phyloP scores from a whole-genome alignment of 2,888 invertebrate species.

The Nephrotoma flavescens region DNA sequence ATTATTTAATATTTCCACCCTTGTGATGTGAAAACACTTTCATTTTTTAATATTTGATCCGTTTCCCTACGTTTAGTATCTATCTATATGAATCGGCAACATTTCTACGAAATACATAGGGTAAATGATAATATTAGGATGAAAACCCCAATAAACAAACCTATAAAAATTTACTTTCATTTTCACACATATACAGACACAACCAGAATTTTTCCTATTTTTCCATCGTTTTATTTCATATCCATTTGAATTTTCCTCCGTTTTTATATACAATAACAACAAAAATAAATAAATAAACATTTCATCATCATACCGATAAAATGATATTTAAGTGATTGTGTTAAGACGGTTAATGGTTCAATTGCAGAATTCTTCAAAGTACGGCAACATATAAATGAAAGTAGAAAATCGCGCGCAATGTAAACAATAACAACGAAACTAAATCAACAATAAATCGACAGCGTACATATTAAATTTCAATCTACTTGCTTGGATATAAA shows the following conservation, averaged over 20 bases:
- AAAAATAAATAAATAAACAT: neutral
- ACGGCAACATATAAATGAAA: neutral
- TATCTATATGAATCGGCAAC: neutral
- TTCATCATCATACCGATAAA: neutral
- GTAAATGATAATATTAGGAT: neutral
- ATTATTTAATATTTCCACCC: neutral
- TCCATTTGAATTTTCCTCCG: neutral
- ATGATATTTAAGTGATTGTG: neutral
- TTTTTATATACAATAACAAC: neutral
- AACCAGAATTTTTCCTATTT: neutral
- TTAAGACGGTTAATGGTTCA: neutral
- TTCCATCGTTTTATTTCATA: neutral
- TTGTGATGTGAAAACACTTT: neutral
- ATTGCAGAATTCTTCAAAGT: neutral
- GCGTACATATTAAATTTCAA: neutral
- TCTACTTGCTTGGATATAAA: neutral
- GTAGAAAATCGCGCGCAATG: neutral
- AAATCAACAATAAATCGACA: neutral
- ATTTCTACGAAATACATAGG: neutral
- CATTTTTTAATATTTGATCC: neutral
- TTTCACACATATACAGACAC: neutral
- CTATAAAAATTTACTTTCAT: neutral
- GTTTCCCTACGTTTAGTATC: neutral
- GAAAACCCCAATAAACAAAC: neutral
- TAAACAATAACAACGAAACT: neutral